phyloP scores from a whole-genome alignment of 2,113 vertebrate species.

The Trichomycterus rosablanca region DNA sequence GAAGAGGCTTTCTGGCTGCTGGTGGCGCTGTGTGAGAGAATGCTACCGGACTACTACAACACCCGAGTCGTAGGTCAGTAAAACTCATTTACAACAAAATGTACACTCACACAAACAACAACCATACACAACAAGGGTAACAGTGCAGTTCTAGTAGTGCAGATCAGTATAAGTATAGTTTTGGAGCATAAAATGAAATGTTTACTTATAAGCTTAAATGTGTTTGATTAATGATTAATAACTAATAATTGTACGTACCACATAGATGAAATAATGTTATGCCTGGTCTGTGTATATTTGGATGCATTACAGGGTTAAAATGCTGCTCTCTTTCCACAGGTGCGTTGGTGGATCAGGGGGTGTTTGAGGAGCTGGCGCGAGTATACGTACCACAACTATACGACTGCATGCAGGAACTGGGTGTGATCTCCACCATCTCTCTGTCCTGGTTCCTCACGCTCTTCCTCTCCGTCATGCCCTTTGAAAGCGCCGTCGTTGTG shows the following conservation, averaged over 20 bases:
- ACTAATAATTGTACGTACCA: too few species aligned
- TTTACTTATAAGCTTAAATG: too few species aligned
- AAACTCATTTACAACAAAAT: not conserved
- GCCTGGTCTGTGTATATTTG: too few species aligned
- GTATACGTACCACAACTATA: conserved; percentile 95
- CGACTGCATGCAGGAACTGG: conserved; percentile 97
- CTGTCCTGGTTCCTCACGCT: conserved; percentile 98
- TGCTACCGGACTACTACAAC: conserved; percentile 98
- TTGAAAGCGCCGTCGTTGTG: conserved; percentile 94
- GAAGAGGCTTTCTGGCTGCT: conserved; percentile 98
- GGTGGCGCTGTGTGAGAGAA: conserved; percentile 92
- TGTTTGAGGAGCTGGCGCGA: conserved; percentile 91
- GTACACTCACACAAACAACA: conserved; percentile 7
- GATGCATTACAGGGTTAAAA: too few species aligned
- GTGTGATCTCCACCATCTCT: conserved; percentile 96
- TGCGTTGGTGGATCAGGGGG: conserved; percentile 93
- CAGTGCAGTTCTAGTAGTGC: too few species aligned
- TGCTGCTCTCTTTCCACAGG: conserved; percentile 76
- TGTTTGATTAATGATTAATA: too few species aligned
- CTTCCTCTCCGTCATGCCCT: conserved; percentile 97
- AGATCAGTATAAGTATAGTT: too few species aligned
- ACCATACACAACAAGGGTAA: too few species aligned
- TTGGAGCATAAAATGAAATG: too few species aligned
- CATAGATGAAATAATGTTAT: too few species aligned
- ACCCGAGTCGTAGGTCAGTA: conserved; percentile 91